These are phyloP conservation scores for Sebastes fasciatus DNA, from an alignment of 2,113 vertebrate species.

Conservation along the genomic window DNA sequence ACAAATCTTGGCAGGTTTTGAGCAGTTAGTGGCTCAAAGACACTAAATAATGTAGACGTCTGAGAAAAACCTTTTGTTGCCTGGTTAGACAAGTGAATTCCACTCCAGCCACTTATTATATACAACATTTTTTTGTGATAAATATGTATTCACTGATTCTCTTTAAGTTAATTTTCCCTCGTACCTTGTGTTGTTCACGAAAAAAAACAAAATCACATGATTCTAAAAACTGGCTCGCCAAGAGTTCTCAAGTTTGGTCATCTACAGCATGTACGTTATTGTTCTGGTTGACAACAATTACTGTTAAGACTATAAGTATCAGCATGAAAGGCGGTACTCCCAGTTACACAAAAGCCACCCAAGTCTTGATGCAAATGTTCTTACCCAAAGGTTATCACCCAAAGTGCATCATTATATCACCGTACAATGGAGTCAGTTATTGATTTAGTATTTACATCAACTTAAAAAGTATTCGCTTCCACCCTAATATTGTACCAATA, in stretches of 20 bases:
- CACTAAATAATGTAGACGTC: not conserved
- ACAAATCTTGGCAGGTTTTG: constrained; percentile 1
- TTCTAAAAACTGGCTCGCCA: not conserved
- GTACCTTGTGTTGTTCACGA: not conserved
- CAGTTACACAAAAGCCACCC: not conserved
- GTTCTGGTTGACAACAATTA: too few species aligned
- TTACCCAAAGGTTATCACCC: not conserved
- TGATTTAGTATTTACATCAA: not conserved
- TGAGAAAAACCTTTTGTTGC: too few species aligned
- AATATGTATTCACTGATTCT: constrained; percentile 42
- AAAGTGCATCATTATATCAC: constrained; percentile 28
- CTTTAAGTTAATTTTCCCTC: not conserved
- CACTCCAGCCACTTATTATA: not conserved
- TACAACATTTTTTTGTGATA: not conserved
- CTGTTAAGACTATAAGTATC: not conserved
- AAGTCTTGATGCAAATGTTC: not conserved
- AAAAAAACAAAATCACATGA: not conserved
- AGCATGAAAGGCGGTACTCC: not conserved
- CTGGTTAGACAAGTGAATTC: too few species aligned
- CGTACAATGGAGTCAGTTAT: not conserved
- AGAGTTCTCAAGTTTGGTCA: not conserved
- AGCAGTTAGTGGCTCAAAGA: not conserved
- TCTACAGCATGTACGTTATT: too few species aligned
- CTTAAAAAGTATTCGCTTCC: not conserved
- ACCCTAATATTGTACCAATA: not conserved